phyloP scores from a whole-genome alignment of 2,888 invertebrate species.

The Lepidonotus clava region DNA sequence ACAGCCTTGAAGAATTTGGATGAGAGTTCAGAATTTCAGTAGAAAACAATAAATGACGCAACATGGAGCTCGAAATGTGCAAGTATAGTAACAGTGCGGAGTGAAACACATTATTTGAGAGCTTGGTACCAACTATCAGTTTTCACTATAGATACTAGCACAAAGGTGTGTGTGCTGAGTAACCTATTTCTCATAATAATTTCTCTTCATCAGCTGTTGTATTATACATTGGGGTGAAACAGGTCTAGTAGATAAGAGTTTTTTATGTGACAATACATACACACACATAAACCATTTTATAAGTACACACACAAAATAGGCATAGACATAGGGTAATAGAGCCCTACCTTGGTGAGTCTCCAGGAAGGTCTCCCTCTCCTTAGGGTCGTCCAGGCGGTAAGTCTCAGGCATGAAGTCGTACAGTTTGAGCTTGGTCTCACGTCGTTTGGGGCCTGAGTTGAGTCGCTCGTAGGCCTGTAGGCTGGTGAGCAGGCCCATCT shows the following conservation, averaged over 20 bases:
- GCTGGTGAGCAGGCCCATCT: conserved; percentile 79
- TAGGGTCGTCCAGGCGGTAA: conserved; percentile 77
- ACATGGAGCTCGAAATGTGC: too few species aligned
- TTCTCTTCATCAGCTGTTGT: background rate
- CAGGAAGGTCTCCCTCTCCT: conserved; percentile 76
- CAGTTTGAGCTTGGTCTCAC: conserved; percentile 69
- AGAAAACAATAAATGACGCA: too few species aligned
- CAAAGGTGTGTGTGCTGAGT: background rate
- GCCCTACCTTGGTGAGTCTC: conserved; percentile 75
- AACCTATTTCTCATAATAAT: too few species aligned
- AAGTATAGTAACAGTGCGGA: too few species aligned
- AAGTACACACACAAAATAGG: too few species aligned
- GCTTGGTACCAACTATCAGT: too few species aligned
- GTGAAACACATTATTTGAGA: too few species aligned
- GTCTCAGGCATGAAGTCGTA: conserved; percentile 79
- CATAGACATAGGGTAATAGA: too few species aligned
- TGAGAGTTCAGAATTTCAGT: too few species aligned
- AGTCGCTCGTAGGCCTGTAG: conserved; percentile 79
- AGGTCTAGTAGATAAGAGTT: background rate
- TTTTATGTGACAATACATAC: background rate
- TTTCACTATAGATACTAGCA: too few species aligned
- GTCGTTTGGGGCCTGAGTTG: background rate
- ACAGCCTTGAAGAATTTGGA: too few species aligned
- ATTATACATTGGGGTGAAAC: background rate
- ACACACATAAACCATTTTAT: background rate